Evolutionary conservation across 92 coral and sea anemone species (phyloP), one percentile per base, ranked within the genome.

Genomic region (Porites divaricata): DNA sequence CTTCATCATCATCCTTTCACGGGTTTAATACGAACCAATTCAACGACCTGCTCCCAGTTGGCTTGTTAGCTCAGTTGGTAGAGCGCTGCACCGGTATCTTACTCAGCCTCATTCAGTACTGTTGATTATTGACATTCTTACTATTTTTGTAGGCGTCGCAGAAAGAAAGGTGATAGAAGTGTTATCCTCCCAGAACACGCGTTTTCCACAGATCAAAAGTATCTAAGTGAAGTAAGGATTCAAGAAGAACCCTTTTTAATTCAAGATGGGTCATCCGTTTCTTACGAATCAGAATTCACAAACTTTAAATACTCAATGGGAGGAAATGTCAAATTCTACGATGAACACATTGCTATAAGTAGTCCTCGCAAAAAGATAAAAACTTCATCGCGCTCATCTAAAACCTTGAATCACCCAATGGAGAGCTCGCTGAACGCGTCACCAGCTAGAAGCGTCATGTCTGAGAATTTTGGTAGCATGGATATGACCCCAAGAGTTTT

Each of bases 281-380:
- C 88, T 0, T 76, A 82, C n/a, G 84, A 77, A 35, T 84, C 88
- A 48, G 91, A 94, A 65, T 75, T 69, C 76, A 90, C 88, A 23
- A 83, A 88, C 86, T 96, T 96, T 72, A 91, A 96, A 77, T 96
- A 92, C 79, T 96, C 99, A 16, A 96, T 96, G 99, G 99, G 99
- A 8, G 98, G 99, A 8, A 96, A 96, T 57, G 59, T 96, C 66
- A 91, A 95, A 76, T 87, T 96, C 25, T 96, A 96, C 73, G 98
- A 94, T 28, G 93, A 95, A 15, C 98, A 95, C 72, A 90, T 96
- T 23, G 95, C 98, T 52, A 68, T 89, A 69, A 86, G 93, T 16
- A 89, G 93, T 63, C 98, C 98, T 12, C 85, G 90, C 50, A 91
- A 83, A 79, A 94, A 87, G 58, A 54, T 84, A 2, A 85, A 85